phyloP scores from a whole-genome alignment of 2,888 invertebrate species.

The Coleophora deauratella region DNA sequence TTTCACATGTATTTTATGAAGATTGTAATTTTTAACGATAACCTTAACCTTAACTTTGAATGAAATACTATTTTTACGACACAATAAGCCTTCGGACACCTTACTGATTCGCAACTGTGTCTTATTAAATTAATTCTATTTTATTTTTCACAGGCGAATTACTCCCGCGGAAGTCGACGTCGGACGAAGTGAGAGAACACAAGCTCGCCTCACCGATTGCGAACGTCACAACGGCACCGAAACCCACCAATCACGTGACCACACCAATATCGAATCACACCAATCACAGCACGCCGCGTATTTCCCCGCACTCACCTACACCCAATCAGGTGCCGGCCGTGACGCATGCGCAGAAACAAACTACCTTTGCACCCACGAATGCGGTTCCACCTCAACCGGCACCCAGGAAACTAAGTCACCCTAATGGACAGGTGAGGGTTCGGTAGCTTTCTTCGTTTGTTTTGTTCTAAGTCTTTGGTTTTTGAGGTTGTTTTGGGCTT shows the following conservation, averaged over 20 bases:
- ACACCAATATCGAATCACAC: conserved; percentile 40
- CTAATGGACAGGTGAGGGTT: conserved; percentile 59
- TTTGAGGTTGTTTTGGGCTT: too few species aligned
- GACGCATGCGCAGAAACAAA: conserved; percentile 25
- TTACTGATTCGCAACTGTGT: too few species aligned
- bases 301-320: conserved; percentile 21
- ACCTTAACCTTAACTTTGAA: too few species aligned
- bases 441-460: conserved; percentile 10
- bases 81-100: too few species aligned
- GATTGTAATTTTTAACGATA: too few species aligned
- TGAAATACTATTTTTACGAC: too few species aligned
- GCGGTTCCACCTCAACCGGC: conserved; percentile 59
- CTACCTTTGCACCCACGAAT: conserved; percentile 22
- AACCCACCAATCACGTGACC: conserved; percentile 30
- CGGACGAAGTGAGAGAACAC: conserved; percentile 64
- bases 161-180: conserved; percentile 52
- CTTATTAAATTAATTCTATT: too few species aligned
- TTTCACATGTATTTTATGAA: too few species aligned
- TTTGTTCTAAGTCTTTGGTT: too few species aligned
- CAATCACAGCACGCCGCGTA: conserved; percentile 21
- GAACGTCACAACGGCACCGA: conserved; percentile 31
- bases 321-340: conserved; percentile 20
- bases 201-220: conserved; percentile 54
- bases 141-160: conserved; percentile 37
- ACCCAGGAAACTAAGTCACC: conserved; percentile 60